These are phyloP conservation scores for Trialeurodes vaporariorum DNA, from an alignment of 1,140 invertebrate species.

Conservation along the genomic window DNA sequence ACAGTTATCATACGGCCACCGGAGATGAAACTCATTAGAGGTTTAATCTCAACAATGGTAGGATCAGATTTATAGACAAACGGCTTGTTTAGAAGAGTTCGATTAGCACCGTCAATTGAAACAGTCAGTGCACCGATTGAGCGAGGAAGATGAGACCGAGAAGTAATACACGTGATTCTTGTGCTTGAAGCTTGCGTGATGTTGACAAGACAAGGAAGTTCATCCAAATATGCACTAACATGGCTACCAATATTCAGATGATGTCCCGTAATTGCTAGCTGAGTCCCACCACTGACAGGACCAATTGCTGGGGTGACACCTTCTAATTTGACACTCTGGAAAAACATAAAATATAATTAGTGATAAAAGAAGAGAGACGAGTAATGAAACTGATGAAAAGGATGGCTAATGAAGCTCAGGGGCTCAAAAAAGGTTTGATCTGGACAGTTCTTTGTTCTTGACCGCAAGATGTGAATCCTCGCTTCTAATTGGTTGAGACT, in stretches of 20 bases:
- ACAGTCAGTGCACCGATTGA: slow-evolving; percentile 45
- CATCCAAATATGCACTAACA: slow-evolving; percentile 76
- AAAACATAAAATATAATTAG: slow-evolving; percentile 8
- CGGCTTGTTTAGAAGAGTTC: slow-evolving; percentile 52
- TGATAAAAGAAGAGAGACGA: not conserved
- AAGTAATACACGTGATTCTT: slow-evolving; percentile 75
- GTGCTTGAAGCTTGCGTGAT: slow-evolving; percentile 77
- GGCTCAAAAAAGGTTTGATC: not conserved
- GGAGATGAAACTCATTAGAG: slow-evolving; percentile 71
- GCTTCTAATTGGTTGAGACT: no score
- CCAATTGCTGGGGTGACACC: slow-evolving; percentile 75
- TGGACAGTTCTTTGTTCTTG: no score
- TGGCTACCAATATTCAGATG: slow-evolving; percentile 89
- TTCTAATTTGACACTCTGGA: slow-evolving; percentile 57
- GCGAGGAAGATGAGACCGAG: slow-evolving; percentile 34
- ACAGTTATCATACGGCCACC: slow-evolving; percentile 89
- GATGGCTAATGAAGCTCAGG: not conserved
- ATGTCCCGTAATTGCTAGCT: slow-evolving; percentile 76
- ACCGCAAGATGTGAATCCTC: no score
- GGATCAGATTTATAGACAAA: slow-evolving; percentile 88
- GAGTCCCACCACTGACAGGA: slow-evolving; percentile 87
- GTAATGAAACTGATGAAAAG: not conserved
- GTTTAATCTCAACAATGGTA: slow-evolving; percentile 86
- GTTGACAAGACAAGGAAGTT: slow-evolving; percentile 77
- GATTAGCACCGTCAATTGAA: slow-evolving; percentile 70